These are phyloP conservation scores for Perizoma affinitatum DNA, from an alignment of 2,888 invertebrate genomes.

Conservation along the genomic window DNA sequence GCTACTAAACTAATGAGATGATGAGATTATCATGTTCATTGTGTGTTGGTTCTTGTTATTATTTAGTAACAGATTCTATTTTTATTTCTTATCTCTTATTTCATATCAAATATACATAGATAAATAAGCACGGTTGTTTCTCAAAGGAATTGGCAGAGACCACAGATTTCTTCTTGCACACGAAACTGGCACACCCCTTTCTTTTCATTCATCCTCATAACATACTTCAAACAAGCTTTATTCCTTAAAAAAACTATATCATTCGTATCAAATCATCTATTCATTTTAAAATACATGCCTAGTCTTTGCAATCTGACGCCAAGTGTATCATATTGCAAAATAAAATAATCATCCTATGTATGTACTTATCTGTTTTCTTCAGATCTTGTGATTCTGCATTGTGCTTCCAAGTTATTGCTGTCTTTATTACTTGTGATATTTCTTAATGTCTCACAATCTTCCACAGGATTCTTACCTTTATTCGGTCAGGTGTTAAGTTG, in stretches of 20 bases:
- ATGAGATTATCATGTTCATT: conserved; percentile 32
- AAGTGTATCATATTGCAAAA: neutral
- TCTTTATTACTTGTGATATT: conserved; percentile 31
- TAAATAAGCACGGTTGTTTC: too few species aligned
- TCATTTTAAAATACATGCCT: too few species aligned
- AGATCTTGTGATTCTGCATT: conserved; percentile 27
- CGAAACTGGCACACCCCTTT: too few species aligned
- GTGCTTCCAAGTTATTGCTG: conserved; percentile 36
- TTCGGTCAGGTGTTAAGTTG: conserved; percentile 10
- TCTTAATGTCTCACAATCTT: conserved; percentile 28
- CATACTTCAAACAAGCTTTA: too few species aligned
- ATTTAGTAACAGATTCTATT: neutral
- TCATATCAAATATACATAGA: too few species aligned
- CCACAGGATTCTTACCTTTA: conserved; percentile 16
- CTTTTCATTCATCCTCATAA: too few species aligned
- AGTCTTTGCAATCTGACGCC: too few species aligned
- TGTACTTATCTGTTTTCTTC: conserved; percentile 3
- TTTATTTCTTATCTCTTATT: neutral
- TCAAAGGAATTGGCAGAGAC: too few species aligned
- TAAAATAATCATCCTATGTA: conserved; percentile 3
- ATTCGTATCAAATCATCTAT: too few species aligned
- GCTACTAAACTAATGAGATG: conserved; percentile 41
- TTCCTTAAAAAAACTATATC: too few species aligned
- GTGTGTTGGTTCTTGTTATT: conserved; percentile 3
- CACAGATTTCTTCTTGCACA: too few species aligned